Evolutionary conservation across 2,797 vertebrate species (phyloP).

Genomic region (Ceryle rudis): DNA sequence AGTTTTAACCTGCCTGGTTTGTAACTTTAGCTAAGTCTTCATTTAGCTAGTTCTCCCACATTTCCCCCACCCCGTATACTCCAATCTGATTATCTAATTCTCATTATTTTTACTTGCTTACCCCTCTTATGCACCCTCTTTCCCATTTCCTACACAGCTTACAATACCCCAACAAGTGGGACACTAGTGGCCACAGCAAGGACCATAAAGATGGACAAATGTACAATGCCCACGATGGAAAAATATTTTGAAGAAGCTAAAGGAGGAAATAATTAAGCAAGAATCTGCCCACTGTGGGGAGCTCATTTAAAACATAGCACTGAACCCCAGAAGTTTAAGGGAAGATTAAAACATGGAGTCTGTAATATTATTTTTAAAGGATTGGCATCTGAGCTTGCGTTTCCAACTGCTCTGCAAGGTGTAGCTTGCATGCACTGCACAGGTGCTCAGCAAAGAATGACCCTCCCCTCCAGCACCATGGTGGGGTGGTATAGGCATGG

Average conservation of each 20-base stretch:
- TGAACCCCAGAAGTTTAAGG: neutral
- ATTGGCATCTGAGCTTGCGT: accelerated
- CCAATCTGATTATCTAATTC: neutral
- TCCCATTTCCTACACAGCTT: neutral
- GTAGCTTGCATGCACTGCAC: neutral
- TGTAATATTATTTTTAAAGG: neutral
- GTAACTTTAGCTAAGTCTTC: neutral
- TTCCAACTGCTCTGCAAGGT: neutral
- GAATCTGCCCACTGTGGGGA: neutral
- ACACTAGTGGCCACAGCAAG: neutral
- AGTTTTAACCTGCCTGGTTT: neutral
- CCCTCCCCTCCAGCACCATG: too few species aligned
- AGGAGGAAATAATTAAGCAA: neutral
- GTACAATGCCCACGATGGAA: neutral
- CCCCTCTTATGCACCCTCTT: neutral
- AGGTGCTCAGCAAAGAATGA: neutral
- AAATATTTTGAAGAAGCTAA: neutral
- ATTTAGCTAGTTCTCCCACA: neutral
- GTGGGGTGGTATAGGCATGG: neutral
- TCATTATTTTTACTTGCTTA: neutral
- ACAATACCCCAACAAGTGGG: neutral
- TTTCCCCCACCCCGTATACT: neutral
- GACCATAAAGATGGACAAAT: accelerated
- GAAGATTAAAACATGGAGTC: neutral
- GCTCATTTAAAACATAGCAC: neutral